These are phyloP conservation scores for Anthophora plumipes DNA, from an alignment of 2,888 invertebrate genomes.

Conservation along the genomic window DNA sequence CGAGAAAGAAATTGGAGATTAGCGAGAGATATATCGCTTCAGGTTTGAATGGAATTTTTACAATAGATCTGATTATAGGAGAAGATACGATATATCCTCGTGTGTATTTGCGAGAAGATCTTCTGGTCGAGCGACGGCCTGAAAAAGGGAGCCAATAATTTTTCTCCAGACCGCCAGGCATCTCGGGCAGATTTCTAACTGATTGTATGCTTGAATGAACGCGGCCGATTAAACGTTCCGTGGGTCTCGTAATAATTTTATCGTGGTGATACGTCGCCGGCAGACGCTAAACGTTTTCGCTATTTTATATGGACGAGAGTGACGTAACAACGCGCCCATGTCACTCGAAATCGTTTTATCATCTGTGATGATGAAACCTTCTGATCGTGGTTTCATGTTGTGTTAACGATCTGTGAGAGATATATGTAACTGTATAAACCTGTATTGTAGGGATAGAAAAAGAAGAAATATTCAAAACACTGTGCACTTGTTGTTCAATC, in stretches of 20 bases:
- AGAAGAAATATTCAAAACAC: no score
- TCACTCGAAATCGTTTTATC: conserved; percentile 10
- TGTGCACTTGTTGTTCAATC: no score
- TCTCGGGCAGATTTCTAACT: conserved; percentile 43
- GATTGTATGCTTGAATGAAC: conserved; percentile 36
- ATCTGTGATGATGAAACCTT: not conserved
- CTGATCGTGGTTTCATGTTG: no score
- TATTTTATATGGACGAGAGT: conserved; percentile 15
- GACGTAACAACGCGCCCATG: not conserved
- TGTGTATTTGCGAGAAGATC: conserved; percentile 5
- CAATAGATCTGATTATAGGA: not conserved
- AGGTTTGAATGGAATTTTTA: not conserved
- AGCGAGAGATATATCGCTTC: not conserved
- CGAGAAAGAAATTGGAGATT: not conserved
- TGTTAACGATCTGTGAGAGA: no score
- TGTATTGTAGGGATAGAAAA: no score
- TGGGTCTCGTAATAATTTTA: conserved; percentile 37
- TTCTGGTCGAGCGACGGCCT: conserved; percentile 4
- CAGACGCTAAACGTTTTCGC: conserved; percentile 36
- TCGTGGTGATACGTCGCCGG: conserved; percentile 29
- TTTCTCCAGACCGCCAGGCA: conserved; percentile 32
- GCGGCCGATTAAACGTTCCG: conserved; percentile 34
- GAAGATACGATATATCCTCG: not conserved
- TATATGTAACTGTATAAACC: no score
- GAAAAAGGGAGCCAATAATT: conserved; percentile 52